Percentiles rank a stretch among this genome's conserved stretches.
These are phyloP conservation scores for Sinotaia quadrata DNA, from an alignment of 2,888 invertebrate species.

Conservation along the genomic window DNA sequence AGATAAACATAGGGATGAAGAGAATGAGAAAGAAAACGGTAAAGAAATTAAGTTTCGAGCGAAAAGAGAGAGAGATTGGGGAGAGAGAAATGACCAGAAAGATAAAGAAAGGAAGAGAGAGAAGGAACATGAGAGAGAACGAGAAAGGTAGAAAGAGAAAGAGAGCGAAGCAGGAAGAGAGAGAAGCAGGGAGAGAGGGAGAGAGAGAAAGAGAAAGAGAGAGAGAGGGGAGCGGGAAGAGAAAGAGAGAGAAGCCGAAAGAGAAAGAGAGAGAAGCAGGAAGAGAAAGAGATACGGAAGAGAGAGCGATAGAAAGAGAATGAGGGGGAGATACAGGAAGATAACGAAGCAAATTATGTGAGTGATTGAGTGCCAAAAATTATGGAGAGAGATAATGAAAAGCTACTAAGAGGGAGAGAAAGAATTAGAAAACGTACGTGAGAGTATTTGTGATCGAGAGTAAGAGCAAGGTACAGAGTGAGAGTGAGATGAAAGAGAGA, in stretches of 20 bases:
- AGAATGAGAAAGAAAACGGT: neutral
- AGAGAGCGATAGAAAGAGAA: neutral
- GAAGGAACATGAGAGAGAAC: neutral
- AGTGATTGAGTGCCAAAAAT: too few relatives aligned
- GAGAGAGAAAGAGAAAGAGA: neutral
- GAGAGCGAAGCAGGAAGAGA: neutral
- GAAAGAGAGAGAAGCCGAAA: neutral
- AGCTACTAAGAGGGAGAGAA: neutral
- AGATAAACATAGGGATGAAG: neutral
- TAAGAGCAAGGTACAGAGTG: neutral
- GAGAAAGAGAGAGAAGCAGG: neutral
- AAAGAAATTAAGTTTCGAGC: neutral
- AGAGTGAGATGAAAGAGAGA: neutral
- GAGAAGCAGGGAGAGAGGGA: conserved; percentile 1
- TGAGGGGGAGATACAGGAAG: too few relatives aligned
- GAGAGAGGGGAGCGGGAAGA: neutral
- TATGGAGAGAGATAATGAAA: neutral
- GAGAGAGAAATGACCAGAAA: neutral
- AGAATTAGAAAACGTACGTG: neutral
- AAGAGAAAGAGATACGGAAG: neutral
- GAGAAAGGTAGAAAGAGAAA: neutral
- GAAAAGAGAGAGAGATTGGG: neutral
- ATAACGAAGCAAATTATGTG: too few relatives aligned
- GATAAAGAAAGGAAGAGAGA: neutral
- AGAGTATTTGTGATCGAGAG: neutral